These are phyloP conservation scores for Pangasius larnaudii DNA, from an alignment of 2,797 vertebrate genomes.

Conservation along the genomic window DNA sequence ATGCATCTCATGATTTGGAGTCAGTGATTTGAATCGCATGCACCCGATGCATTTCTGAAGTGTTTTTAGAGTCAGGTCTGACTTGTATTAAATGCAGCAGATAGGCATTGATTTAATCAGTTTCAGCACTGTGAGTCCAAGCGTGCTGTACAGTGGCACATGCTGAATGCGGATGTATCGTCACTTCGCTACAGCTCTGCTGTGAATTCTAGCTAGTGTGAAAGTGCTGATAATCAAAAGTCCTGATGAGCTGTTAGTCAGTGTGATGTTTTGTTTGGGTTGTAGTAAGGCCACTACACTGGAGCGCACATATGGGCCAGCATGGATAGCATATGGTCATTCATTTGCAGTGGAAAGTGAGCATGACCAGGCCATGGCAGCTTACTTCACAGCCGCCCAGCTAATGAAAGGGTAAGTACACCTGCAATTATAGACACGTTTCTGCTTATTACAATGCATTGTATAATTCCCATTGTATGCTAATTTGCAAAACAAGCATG, in stretches of 20 bases:
- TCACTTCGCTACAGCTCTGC: not conserved
- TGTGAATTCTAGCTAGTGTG: not conserved
- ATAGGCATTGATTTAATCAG: not conserved
- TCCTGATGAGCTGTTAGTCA: not conserved
- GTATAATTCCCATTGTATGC: not conserved
- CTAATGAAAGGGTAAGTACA: constrained; percentile 94
- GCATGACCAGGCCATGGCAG: constrained; percentile 98
- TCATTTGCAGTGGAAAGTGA: constrained; percentile 98
- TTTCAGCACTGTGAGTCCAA: not conserved
- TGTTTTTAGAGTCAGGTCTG: not conserved
- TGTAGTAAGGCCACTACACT: constrained; percentile 94
- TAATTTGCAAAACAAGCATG: not conserved
- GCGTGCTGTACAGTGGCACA: not conserved
- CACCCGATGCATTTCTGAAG: not conserved
- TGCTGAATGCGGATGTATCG: not conserved
- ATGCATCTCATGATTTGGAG: not conserved
- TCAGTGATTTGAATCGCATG: not conserved
- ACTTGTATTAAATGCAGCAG: not conserved
- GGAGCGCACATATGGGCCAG: constrained; percentile 94
- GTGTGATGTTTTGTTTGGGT: constrained; percentile 28
- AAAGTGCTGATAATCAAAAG: not conserved
- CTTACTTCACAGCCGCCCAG: constrained; percentile 97
- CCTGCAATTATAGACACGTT: not conserved
- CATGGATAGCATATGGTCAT: constrained; percentile 97
- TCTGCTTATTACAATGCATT: not conserved